These are phyloP conservation scores for Andrena chrysosceles DNA, from an alignment of 2,888 invertebrate genomes.

Conservation along the genomic window DNA sequence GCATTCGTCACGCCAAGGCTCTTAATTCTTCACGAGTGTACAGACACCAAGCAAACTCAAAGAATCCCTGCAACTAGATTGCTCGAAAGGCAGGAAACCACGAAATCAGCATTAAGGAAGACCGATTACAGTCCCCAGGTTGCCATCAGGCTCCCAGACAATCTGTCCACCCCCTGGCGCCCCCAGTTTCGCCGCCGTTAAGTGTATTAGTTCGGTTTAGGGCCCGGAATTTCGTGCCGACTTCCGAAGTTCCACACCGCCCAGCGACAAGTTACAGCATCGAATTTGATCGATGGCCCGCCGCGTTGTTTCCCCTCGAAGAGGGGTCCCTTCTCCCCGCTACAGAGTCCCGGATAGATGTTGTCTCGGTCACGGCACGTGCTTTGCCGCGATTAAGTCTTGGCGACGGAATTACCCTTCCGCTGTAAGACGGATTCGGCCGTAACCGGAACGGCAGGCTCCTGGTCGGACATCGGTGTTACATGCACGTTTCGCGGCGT, in stretches of 20 bases:
- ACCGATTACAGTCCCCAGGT: constrained; percentile 24
- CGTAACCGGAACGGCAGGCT: constrained; percentile 22
- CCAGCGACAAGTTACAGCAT: constrained; percentile 42
- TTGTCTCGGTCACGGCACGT: constrained; percentile 53
- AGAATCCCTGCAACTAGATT: not conserved
- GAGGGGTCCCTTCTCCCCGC: not conserved
- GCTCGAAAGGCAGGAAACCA: constrained; percentile 10
- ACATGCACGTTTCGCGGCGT: constrained; percentile 36
- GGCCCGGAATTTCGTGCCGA: constrained; percentile 28
- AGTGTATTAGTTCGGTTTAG: constrained; percentile 46
- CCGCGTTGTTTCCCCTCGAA: not conserved
- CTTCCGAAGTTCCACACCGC: constrained; percentile 33
- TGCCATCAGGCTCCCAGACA: constrained; percentile 21
- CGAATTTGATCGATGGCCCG: constrained; percentile 57
- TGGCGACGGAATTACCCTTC: constrained; percentile 49
- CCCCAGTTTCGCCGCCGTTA: not conserved
- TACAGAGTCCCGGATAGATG: constrained; percentile 18
- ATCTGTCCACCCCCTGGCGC: constrained; percentile 10
- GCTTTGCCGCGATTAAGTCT: constrained; percentile 49
- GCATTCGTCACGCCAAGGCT: too few relatives aligned
- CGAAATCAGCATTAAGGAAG: constrained; percentile 34
- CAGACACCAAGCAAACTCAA: not conserved
- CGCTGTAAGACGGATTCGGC: constrained; percentile 50
- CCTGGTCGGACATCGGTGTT: constrained; percentile 18
- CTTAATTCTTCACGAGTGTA: not conserved